Conservation (phyloP, 2,888 invertebrate genomes). For the Coelinius sp. region DNA sequence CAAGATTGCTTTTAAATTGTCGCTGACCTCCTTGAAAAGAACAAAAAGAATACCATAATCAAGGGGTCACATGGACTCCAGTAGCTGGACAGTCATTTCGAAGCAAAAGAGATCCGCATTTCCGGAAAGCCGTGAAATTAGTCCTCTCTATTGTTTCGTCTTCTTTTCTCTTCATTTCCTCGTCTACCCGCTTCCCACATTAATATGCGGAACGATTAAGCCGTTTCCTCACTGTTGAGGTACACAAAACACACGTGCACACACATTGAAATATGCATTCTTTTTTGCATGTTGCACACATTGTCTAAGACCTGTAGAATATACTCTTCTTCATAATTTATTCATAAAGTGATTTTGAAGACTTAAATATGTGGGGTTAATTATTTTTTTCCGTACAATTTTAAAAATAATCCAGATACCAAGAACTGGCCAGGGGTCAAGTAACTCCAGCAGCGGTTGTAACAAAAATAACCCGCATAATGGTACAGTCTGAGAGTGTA, state of each 20-base stretch:
- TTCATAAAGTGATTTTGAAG: no score
- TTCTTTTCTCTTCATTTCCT: slow-evolving; percentile 37
- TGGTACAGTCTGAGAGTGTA: slow-evolving; percentile 34
- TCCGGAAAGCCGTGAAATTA: slow-evolving; percentile 58
- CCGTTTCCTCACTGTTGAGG: slow-evolving; percentile 47
- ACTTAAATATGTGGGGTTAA: no score
- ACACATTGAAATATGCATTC: neutral
- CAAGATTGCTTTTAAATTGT: slow-evolving; percentile 69
- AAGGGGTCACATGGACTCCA: neutral
- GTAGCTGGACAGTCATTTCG: slow-evolving; percentile 37
- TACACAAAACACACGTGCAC: neutral
- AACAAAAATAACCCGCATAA: slow-evolving; percentile 48
- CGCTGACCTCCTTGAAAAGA: slow-evolving; percentile 54
- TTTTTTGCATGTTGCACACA: neutral
- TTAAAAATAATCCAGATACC: slow-evolving; percentile 49
- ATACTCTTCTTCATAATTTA: no score
- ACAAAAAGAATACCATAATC: neutral
- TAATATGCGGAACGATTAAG: slow-evolving; percentile 54
- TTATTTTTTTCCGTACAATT: neutral
- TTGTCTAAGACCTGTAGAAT: neutral
- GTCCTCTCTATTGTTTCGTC: slow-evolving; percentile 45
- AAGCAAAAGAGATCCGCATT: slow-evolving; percentile 44
- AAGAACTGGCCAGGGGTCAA: slow-evolving; percentile 70
- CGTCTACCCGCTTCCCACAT: slow-evolving; percentile 46
- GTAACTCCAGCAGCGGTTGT: slow-evolving; percentile 59